phyloP scores from a whole-genome alignment of 2,113 vertebrate genomes.

The Aspidoscelis tigris region DNA sequence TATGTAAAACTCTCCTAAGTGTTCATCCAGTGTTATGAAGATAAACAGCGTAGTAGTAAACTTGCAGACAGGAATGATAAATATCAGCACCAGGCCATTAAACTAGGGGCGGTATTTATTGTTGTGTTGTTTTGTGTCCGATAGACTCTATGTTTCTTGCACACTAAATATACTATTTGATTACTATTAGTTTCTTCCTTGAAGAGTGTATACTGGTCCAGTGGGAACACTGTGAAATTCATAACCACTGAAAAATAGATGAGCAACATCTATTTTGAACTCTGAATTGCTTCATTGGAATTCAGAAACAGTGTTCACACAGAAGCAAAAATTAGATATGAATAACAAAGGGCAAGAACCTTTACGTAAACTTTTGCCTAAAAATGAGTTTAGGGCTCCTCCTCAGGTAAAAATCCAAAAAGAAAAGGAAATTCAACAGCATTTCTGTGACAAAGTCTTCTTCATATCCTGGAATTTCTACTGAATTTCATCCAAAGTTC shows the following conservation, averaged over 20 bases:
- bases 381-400: background rate
- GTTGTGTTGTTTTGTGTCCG: background rate
- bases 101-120: background rate
- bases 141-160: conserved; percentile 9
- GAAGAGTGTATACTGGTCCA: background rate
- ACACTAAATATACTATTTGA: conserved; percentile 4
- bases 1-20: background rate
- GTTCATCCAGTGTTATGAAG: background rate
- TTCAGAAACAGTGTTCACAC: background rate
- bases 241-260: conserved; percentile 9
- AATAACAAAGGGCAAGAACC: background rate
- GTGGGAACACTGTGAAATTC: background rate
- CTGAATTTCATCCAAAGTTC: background rate
- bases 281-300: background rate
- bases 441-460: background rate
- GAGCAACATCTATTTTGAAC: background rate
- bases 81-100: conserved; percentile 23
- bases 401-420: background rate
- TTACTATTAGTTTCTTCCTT: conserved; percentile 21
- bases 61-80: background rate
- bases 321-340: background rate
- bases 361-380: background rate
- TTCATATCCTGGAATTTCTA: background rate
- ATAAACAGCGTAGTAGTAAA: conserved; percentile 6
- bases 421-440: background rate